Evolutionary conservation across 2,888 invertebrate species (phyloP).

Genomic region (Horisme vitalbata): DNA sequence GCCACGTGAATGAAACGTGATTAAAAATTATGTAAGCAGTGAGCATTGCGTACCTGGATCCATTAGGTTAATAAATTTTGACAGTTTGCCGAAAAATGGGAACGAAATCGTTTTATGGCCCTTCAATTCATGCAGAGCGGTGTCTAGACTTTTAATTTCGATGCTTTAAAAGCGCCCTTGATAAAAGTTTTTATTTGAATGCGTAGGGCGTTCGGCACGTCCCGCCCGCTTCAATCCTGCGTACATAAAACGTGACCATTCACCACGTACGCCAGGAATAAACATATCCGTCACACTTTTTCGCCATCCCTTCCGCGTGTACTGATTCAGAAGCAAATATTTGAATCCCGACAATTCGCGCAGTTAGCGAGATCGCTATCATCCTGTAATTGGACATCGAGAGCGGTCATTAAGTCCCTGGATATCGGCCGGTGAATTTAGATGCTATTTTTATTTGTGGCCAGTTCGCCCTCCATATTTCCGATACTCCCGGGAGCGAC

Average conservation of each 20-base stretch:
- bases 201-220: slow-evolving; percentile 57
- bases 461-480: slow-evolving; percentile 39
- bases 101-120: too few relatives aligned
- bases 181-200: slow-evolving; percentile 58
- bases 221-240: slow-evolving; percentile 61
- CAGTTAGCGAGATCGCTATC: slow-evolving; percentile 43
- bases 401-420: slow-evolving; percentile 51
- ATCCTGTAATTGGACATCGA: slow-evolving; percentile 51
- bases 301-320: slow-evolving; percentile 26
- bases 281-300: slow-evolving; percentile 59
- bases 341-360: slow-evolving; percentile 42
- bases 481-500: slow-evolving; percentile 26
- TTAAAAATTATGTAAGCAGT: too few relatives aligned
- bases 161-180: slow-evolving; percentile 42
- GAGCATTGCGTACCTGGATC: too few relatives aligned
- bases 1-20: background rate
- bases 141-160: slow-evolving; percentile 61
- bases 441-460: slow-evolving; percentile 56
- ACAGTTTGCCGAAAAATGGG: too few relatives aligned
- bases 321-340: slow-evolving; percentile 50
- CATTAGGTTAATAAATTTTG: too few relatives aligned
- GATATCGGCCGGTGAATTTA: slow-evolving; percentile 47
- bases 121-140: slow-evolving; percentile 33
- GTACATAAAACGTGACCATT: slow-evolving; percentile 73
- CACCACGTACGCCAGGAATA: slow-evolving; percentile 55